phyloP scores from a whole-genome alignment of 2,888 invertebrate genomes.

The Chalcis sispes region DNA sequence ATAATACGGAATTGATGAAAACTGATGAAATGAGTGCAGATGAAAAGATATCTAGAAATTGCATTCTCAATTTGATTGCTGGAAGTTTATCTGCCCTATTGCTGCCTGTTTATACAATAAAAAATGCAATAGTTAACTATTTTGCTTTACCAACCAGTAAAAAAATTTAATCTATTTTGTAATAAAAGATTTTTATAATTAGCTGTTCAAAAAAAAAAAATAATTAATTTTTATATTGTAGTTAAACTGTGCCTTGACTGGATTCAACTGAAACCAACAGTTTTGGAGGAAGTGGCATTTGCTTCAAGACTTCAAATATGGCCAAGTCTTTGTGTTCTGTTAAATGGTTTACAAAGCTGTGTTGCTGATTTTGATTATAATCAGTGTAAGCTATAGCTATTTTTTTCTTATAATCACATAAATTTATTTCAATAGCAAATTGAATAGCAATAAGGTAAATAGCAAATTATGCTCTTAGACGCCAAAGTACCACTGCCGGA shows the following conservation, averaged over 20 bases:
- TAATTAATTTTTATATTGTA: slow-evolving; percentile 69
- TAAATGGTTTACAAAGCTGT: slow-evolving; percentile 81
- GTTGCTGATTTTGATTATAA: slow-evolving; percentile 77
- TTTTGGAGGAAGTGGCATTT: slow-evolving; percentile 78
- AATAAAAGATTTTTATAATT: slow-evolving; percentile 10
- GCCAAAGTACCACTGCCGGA: slow-evolving; percentile 84
- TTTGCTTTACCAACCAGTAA: slow-evolving; percentile 84
- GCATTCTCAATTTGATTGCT: slow-evolving; percentile 81
- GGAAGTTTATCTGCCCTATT: slow-evolving; percentile 83
- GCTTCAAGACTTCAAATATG: slow-evolving; percentile 83
- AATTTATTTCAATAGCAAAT: not conserved
- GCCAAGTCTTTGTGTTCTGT: slow-evolving; percentile 86
- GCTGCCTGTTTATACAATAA: slow-evolving; percentile 84
- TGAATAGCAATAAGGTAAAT: not conserved
- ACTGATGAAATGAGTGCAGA: slow-evolving; percentile 78
- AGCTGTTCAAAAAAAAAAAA: not conserved
- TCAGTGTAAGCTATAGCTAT: slow-evolving; percentile 75
- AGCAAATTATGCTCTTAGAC: slow-evolving; percentile 75
- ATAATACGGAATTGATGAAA: slow-evolving; percentile 74
- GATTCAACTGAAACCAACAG: slow-evolving; percentile 79
- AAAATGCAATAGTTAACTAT: slow-evolving; percentile 81
- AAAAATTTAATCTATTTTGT: slow-evolving; percentile 59
- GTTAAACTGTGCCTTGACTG: slow-evolving; percentile 88
- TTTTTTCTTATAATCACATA: slow-evolving; percentile 19
- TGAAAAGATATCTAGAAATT: slow-evolving; percentile 79